Evolutionary conservation across 2,888 invertebrate genomes (phyloP).

Genomic region (Dynastes grantii): DNA sequence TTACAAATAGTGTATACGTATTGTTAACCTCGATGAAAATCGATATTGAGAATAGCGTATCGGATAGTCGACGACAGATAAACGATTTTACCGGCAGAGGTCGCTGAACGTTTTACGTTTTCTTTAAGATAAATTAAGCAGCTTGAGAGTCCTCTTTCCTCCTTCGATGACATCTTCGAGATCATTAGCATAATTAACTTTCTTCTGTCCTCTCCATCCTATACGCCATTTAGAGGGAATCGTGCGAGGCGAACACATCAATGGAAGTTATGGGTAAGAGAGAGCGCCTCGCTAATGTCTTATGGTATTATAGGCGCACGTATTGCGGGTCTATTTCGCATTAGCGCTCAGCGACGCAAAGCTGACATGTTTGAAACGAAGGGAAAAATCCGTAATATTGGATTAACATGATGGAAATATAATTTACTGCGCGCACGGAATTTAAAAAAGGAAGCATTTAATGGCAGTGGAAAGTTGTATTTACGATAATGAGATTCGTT

Average conservation of each 20-base stretch:
- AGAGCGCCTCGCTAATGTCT: slow-evolving; percentile 17
- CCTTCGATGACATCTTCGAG: slow-evolving; percentile 19
- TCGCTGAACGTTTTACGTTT: slow-evolving; percentile 43
- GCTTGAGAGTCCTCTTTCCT: neutral
- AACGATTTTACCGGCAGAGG: slow-evolving; percentile 32
- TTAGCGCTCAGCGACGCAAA: neutral
- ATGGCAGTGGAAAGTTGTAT: too few relatives aligned
- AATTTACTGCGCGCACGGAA: neutral
- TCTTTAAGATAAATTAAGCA: slow-evolving; percentile 14
- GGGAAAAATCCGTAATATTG: neutral
- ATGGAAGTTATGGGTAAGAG: neutral
- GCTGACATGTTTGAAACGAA: neutral
- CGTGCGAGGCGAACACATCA: neutral
- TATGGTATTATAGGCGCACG: neutral
- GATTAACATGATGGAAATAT: slow-evolving; percentile 4
- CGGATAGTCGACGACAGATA: slow-evolving; percentile 31
- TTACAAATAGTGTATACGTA: too few relatives aligned
- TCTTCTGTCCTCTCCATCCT: slow-evolving; percentile 12
- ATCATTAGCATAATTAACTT: slow-evolving; percentile 45
- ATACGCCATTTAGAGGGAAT: slow-evolving; percentile 11
- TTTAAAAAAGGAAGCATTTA: too few relatives aligned
- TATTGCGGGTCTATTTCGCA: neutral
- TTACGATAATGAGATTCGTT: too few relatives aligned
- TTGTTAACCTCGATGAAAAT: slow-evolving; percentile 7
- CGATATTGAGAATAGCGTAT: slow-evolving; percentile 34